Conservation (phyloP, 2,113 vertebrate species). For the Varanus salvator region DNA sequence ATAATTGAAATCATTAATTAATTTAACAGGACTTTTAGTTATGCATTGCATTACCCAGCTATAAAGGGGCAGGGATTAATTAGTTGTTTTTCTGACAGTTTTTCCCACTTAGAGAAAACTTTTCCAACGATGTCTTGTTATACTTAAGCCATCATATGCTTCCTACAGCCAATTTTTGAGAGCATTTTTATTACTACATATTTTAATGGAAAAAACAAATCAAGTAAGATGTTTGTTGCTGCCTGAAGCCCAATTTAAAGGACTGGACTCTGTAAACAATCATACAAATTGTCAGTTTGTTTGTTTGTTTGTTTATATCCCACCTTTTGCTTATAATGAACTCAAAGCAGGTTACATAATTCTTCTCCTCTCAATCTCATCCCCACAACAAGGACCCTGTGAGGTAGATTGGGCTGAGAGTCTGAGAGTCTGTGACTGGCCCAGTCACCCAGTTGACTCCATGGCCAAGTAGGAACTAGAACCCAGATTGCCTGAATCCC, state of each 20-base stretch:
- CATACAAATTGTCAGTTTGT: background rate
- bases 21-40: constrained; percentile 96
- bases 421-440: too few relatives aligned
- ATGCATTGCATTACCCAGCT: constrained; percentile 92
- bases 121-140: constrained; percentile 51
- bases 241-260: background rate
- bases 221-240: background rate
- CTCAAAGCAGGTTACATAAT: too few relatives aligned
- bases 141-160: constrained; percentile 33
- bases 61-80: constrained; percentile 89
- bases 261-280: background rate
- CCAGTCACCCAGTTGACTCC: too few relatives aligned
- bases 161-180: constrained; percentile 42
- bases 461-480: too few relatives aligned
- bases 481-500: too few relatives aligned
- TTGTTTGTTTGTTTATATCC: too few relatives aligned
- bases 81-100: constrained; percentile 80
- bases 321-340: too few relatives aligned
- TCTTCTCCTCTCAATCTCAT: too few relatives aligned
- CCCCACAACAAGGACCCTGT: too few relatives aligned
- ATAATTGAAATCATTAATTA: constrained; percentile 98
- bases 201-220: background rate
- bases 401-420: too few relatives aligned
- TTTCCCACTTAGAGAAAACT: constrained; percentile 75
- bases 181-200: constrained; percentile 26